Conservation (phyloP, 2,113 vertebrate genomes). For the Chloebia gouldiae region DNA sequence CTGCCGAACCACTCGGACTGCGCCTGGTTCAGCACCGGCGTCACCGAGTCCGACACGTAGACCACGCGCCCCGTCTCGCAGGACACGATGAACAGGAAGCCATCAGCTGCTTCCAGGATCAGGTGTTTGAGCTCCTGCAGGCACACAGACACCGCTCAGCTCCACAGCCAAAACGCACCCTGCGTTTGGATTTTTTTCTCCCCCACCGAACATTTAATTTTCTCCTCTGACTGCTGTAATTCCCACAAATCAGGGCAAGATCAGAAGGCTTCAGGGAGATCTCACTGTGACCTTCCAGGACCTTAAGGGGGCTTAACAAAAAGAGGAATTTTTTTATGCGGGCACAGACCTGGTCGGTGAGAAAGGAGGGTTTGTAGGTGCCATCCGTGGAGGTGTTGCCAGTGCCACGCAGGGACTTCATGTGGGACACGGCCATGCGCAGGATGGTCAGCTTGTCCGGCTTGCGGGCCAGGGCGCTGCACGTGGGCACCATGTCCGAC, state of each 20-base stretch:
- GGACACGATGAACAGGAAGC: conserved; percentile 96
- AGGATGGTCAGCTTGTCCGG: conserved; percentile 98
- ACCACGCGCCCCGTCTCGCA: conserved; percentile 93
- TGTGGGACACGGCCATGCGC: conserved; percentile 98
- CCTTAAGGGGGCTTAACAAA: not conserved
- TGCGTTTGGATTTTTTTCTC: rapidly evolving
- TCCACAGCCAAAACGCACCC: rapidly evolving
- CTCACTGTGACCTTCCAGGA: not conserved
- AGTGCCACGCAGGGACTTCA: conserved; percentile 93
- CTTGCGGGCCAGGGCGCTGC: conserved; percentile 94
- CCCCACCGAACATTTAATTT: rapidly evolving
- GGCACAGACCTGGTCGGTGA: conserved; percentile 89
- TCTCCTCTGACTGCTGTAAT: rapidly evolving
- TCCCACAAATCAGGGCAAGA: not conserved
- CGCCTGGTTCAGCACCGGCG: conserved; percentile 90
- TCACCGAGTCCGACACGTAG: conserved; percentile 93
- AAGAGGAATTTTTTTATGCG: rapidly evolving
- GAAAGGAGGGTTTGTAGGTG: conserved; percentile 93
- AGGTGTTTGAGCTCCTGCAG: conserved; percentile 93
- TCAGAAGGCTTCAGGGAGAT: not conserved
- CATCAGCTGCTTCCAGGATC: conserved; percentile 93
- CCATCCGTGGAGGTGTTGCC: conserved; percentile 89
- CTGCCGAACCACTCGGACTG: conserved; percentile 95
- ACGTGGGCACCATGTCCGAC: conserved; percentile 98
- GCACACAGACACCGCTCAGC: not conserved